Evolutionary conservation across 2,113 vertebrate genomes (phyloP), one percentile per base, ranked within the genome.

Genomic region (Podiceps cristatus): DNA sequence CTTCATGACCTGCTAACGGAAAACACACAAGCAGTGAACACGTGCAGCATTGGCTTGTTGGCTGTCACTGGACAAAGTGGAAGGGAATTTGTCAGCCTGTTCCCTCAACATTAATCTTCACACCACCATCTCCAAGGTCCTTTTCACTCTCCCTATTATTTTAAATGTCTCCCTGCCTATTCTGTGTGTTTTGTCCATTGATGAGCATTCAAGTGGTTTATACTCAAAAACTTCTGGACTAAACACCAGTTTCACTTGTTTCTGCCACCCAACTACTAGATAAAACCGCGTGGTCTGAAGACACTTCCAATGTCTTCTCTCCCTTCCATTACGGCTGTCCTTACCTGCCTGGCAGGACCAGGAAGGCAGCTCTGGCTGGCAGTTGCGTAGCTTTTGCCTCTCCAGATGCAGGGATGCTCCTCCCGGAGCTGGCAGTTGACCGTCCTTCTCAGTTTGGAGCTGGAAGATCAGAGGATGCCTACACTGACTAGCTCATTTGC

Each of bases 1-100:
- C 97, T 97, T 94, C 69, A 53, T 96, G 96, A 96, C 93, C 97
- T 93, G 92, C 90, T 96, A 89, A 95, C 90, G 90, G 91, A 59
- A 88, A 92, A 96, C 89, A 93, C 91, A 89, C 89, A 97, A 88
- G 97, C 89, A n/a, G 60, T 40, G 78, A 95, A 97, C 94, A 96
- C 33, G 42, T 77, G 77, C 88, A 89, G 74, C 1, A 0, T 3
- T 56, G 88, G 90, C 55, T 52, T 45, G 79, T 83, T 95, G 93
- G 83, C 93, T 86, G 89, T 71, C 95, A 83, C 90, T 76, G 45
- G 76, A 24, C 55, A 50, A 40, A 27, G 29, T 31, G 53, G 67
- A 56, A 78, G 47, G 52, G 59, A 82, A 52, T 76, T 88, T 84
- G 8, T 20, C 87, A 86, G 42, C 45, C 45, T 55, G 23, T 24